These are phyloP conservation scores for Phthorimaea operculella DNA, from an alignment of 1,140 invertebrate genomes.

Conservation along the genomic window DNA sequence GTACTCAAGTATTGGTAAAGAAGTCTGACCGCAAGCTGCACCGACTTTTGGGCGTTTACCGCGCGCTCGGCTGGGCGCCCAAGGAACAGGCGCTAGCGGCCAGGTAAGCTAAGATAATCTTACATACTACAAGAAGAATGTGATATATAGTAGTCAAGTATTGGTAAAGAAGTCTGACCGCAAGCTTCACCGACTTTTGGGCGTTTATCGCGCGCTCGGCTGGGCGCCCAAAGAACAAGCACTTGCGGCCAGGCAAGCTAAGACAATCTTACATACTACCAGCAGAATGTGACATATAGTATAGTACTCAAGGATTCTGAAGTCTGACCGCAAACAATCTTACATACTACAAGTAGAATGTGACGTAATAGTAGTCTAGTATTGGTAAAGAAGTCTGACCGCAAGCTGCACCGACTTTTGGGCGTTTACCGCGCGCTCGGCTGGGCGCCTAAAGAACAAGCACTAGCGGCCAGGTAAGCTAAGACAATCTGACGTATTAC, in stretches of 20 bases:
- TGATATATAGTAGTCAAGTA: no score
- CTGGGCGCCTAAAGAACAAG: constrained; percentile 81
- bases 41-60: constrained; percentile 82
- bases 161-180: constrained; percentile 72
- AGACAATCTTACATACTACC: constrained; percentile 75
- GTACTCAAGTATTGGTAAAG: constrained; percentile 68
- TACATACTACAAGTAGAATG: constrained; percentile 81
- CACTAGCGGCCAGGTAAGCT: constrained; percentile 70
- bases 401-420: constrained; percentile 77
- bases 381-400: constrained; percentile 70
- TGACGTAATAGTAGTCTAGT: constrained; percentile 72
- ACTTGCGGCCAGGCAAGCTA: constrained; percentile 70
- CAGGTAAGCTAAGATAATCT: constrained; percentile 52
- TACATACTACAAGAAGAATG: no score
- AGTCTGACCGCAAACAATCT: constrained; percentile 66
- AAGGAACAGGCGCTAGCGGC: constrained; percentile 73
- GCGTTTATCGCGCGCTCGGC: constrained; percentile 86
- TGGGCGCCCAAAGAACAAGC: constrained; percentile 82
- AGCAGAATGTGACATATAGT: constrained; percentile 79
- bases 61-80: constrained; percentile 86
- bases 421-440: constrained; percentile 87
- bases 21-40: constrained; percentile 74
- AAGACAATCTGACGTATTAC: neutral
- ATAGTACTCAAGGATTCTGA: constrained; percentile 70
- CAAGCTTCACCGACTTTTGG: constrained; percentile 79